Conservation (phyloP, 2,888 invertebrate species). For the Dolichopus griseipennis region DNA sequence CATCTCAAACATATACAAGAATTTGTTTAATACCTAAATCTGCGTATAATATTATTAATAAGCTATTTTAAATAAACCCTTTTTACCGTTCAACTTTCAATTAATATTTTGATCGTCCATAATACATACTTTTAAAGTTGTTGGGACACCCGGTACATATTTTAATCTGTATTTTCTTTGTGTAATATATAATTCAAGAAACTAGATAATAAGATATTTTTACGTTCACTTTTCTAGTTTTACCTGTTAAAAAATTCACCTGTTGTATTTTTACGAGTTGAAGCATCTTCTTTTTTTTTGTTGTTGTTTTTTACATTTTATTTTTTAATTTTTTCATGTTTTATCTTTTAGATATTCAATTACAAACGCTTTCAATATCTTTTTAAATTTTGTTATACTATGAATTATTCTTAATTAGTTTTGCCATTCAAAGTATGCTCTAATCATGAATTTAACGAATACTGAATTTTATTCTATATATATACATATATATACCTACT, state of each 20-base stretch:
- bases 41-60: no score
- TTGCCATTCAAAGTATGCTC: neutral
- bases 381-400: neutral
- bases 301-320: neutral
- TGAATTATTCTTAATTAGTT: constrained; percentile 6
- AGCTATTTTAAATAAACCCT: no score
- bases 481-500: no score
- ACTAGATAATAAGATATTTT: neutral
- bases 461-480: no score
- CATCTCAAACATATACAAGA: no score
- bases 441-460: no score
- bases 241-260: neutral
- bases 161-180: neutral
- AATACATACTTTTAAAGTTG: no score
- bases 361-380: neutral
- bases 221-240: neutral
- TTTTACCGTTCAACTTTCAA: no score
- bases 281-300: neutral
- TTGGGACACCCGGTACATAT: neutral
- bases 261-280: neutral
- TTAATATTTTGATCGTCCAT: no score
- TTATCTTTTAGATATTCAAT: neutral
- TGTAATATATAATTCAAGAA: neutral
- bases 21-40: no score
- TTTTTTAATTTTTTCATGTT: neutral